Percentiles rank a stretch among this genome's conserved stretches.
Conservation (phyloP, 2,113 vertebrate genomes). For the Ailuropoda melanoleuca region DNA sequence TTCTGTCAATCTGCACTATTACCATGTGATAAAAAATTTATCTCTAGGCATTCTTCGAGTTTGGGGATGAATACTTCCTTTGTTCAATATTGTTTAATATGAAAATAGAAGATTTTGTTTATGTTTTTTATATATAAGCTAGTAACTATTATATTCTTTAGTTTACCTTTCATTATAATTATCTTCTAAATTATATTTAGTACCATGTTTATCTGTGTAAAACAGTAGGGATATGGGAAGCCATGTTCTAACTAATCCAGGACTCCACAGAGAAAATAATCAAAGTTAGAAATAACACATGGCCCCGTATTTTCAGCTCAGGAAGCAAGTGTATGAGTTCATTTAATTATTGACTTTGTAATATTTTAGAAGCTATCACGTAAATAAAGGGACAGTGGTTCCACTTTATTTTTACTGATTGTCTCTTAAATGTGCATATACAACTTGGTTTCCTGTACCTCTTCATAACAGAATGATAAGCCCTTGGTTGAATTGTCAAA, state of each 20-base stretch:
- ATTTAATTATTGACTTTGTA: background rate
- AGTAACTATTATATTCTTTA: background rate
- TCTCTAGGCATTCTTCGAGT: background rate
- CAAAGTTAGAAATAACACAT: conserved; percentile 10
- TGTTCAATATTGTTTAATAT: background rate
- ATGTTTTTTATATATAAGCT: background rate
- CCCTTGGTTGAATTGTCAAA: background rate
- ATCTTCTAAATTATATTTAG: conserved; percentile 39
- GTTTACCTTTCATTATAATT: conserved; percentile 11
- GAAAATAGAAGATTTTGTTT: conserved; percentile 13
- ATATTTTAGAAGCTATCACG: background rate
- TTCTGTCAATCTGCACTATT: background rate
- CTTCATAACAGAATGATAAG: background rate
- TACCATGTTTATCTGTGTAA: background rate
- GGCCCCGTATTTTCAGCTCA: background rate
- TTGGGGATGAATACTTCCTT: background rate
- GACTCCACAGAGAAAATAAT: conserved; percentile 4
- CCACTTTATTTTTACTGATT: background rate
- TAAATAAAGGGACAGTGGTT: background rate
- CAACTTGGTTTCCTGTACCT: background rate
- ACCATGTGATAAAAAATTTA: background rate
- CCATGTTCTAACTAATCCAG: background rate
- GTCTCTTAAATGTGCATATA: background rate
- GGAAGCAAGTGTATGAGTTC: background rate
- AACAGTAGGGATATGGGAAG: background rate